Evolutionary conservation across 2,797 vertebrate genomes (phyloP), one percentile per base, ranked within the genome.

Genomic region (Halcyon badia): DNA sequence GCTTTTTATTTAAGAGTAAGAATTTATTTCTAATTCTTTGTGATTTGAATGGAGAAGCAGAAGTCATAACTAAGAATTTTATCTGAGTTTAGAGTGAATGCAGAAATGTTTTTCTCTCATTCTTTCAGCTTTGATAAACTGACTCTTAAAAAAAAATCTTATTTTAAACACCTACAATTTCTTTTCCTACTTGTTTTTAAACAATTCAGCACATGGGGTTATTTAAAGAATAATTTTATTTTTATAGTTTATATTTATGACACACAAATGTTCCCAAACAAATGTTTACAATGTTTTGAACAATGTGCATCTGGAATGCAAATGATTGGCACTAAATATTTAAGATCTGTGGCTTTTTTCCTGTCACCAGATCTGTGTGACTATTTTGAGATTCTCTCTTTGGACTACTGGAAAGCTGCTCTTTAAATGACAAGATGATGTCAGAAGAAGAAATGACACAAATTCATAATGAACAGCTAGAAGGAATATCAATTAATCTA

Each of bases 141-240:
- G 58, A 61, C 19, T 90, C 71, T 39, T 71, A 46, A 39, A 31
- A 83, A 83, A 81, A 44, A 18, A 2, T 54, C 19, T 68, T 83
- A 30, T 92, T 95, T 94, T 49, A 54, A 77, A 37, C 0, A 17
- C 14, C 48, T 28, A 17, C 10, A 48, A 33, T 3, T 21, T 51
- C 87, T 41, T 10, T 17, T 11, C 9, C 4, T 12, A 37, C 21
- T 60, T 72, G 30, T 83, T 90, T 84, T 93, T 75, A 94, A 87
- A 71, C 9, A 75, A 61, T 62, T 84, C n/a, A 79, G 17, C 8
- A 71, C 80, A 12, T 28, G 5, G 3, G 5, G 24, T 83, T 89
- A 82, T 87, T 93, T 95, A 42, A 89, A 72, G 17, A 94, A 82
- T 58, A 71, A 28, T 19, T 89, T 91, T 76, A n/a, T 65, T 87